Evolutionary conservation across 2,113 vertebrate genomes (phyloP).

Genomic region (Ivindomyrus marchei): DNA sequence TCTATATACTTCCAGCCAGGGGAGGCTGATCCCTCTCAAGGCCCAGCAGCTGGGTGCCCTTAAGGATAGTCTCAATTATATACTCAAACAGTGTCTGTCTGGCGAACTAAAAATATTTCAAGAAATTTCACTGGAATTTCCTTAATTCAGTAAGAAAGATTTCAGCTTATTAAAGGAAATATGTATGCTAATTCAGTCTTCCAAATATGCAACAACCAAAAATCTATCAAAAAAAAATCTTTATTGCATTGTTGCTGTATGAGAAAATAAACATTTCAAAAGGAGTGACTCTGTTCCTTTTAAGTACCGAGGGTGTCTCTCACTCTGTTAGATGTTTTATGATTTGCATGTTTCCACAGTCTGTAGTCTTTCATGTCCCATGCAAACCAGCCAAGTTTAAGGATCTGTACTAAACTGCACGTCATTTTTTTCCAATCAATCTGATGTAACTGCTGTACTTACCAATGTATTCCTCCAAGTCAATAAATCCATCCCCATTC

Average conservation of each 20-base stretch:
- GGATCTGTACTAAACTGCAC: background rate
- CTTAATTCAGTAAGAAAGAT: background rate
- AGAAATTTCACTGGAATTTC: background rate
- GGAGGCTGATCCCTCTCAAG: background rate
- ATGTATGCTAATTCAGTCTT: background rate
- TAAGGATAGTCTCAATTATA: background rate
- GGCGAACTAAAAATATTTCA: background rate
- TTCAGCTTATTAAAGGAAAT: background rate
- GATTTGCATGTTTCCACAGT: background rate
- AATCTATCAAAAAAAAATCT: background rate
- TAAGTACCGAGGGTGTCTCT: background rate
- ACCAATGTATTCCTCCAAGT: slow-evolving; percentile 89
- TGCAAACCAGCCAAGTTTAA: background rate
- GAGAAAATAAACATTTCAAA: background rate
- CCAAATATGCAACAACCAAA: background rate
- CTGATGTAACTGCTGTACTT: slow-evolving; percentile 34
- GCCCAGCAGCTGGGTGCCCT: background rate
- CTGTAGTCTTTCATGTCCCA: background rate
- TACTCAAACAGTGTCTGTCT: background rate
- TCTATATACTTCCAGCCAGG: background rate
- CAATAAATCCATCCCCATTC: slow-evolving; percentile 82
- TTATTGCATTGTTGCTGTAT: background rate
- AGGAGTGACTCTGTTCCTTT: background rate
- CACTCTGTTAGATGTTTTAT: background rate
- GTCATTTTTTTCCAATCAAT: background rate